phyloP scores from a whole-genome alignment of 2,888 invertebrate species.

The Aquatica leii region DNA sequence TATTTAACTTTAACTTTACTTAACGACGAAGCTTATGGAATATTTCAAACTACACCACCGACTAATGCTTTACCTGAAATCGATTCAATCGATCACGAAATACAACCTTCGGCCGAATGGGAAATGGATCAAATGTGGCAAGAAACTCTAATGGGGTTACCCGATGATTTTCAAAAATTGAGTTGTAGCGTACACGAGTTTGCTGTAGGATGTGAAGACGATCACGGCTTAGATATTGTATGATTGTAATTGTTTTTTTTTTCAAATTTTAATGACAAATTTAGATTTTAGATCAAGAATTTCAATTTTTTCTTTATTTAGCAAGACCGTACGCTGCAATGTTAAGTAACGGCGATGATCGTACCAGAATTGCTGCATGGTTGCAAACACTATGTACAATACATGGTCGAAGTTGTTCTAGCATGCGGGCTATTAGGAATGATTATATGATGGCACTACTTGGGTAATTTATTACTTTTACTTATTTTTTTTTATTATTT shows the following conservation, averaged over 20 bases:
- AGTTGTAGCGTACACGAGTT: constrained; percentile 53
- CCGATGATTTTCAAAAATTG: constrained; percentile 55
- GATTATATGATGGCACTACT: constrained; percentile 65
- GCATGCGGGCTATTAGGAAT: constrained; percentile 65
- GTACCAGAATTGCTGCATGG: constrained; percentile 62
- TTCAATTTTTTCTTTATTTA: constrained; percentile 61
- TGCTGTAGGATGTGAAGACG: constrained; percentile 50
- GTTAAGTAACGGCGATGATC: constrained; percentile 58
- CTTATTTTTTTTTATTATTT: too few relatives aligned
- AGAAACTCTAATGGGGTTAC: constrained; percentile 57
- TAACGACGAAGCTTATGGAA: constrained; percentile 59
- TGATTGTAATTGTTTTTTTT: background rate
- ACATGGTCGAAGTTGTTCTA: constrained; percentile 58
- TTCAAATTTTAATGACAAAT: background rate
- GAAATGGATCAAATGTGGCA: constrained; percentile 61
- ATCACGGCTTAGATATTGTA: constrained; percentile 54
- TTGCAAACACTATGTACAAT: constrained; percentile 63
- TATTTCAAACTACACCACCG: constrained; percentile 57
- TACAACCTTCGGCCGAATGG: constrained; percentile 58
- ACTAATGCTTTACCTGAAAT: constrained; percentile 56
- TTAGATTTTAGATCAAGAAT: constrained; percentile 61
- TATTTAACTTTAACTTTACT: constrained; percentile 58
- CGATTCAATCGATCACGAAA: constrained; percentile 46
- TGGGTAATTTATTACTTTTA: constrained; percentile 52
- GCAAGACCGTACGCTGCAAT: constrained; percentile 61